These are phyloP conservation scores for Hydropotes inermis DNA, from an alignment of 2,113 vertebrate genomes.

Conservation along the genomic window DNA sequence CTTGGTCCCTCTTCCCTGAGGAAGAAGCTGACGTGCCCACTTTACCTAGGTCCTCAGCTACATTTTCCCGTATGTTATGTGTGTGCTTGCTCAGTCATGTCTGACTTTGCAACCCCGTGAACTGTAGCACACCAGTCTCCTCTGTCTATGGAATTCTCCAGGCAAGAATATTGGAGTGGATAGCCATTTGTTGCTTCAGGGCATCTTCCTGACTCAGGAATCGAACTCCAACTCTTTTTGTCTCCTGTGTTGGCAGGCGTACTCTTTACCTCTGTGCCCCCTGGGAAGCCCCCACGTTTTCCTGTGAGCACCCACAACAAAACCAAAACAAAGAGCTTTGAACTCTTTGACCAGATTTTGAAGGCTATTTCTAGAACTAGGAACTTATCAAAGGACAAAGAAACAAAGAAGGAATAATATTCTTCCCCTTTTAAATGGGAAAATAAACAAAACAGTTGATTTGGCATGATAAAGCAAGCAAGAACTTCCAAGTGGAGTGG, in stretches of 20 bases:
- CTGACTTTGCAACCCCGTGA: neutral
- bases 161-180: neutral
- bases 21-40: too few relatives aligned
- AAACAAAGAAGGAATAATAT: neutral
- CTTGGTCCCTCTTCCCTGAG: too few relatives aligned
- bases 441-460: neutral
- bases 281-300: neutral
- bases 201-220: neutral
- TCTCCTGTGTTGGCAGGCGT: neutral
- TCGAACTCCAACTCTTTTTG: neutral
- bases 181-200: neutral
- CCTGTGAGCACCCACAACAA: neutral
- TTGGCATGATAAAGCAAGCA: neutral
- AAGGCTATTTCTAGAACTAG: neutral
- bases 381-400: neutral
- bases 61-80: neutral
- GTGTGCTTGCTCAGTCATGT: neutral
- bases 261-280: neutral
- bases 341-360: neutral
- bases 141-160: neutral
- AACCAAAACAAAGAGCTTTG: neutral
- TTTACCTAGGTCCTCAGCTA: neutral
- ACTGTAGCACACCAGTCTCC: neutral
- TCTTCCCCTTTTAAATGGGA: neutral
- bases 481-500: neutral